Percentiles rank a stretch among this genome's conserved stretches.
Conservation (phyloP, 2,888 invertebrate species). For the Poecilobothrus nobilitatus region DNA sequence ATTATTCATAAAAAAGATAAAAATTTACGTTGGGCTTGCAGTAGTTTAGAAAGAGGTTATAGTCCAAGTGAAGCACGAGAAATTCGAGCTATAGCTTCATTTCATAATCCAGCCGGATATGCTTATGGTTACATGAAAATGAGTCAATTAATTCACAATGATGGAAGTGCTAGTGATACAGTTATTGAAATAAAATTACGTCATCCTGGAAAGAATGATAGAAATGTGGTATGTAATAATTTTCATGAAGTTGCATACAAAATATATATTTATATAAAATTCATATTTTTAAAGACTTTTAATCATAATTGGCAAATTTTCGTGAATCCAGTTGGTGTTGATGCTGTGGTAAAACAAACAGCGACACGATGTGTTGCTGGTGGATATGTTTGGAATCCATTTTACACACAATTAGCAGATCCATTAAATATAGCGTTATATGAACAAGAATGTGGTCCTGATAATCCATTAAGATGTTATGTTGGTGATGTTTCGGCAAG, state of each 20-base stretch:
- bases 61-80: constrained; percentile 80
- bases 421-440: constrained; percentile 81
- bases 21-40: constrained; percentile 71
- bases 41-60: constrained; percentile 76
- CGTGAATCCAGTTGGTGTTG: constrained; percentile 86
- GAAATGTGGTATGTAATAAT: constrained; percentile 57
- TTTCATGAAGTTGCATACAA: background rate
- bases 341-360: constrained; percentile 73
- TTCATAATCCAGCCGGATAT: constrained; percentile 74
- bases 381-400: constrained; percentile 88
- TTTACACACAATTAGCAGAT: constrained; percentile 80
- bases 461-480: constrained; percentile 82
- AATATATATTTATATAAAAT: constrained; percentile 8
- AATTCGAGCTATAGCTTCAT: constrained; percentile 78
- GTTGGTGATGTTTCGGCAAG: constrained; percentile 84
- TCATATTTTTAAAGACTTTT: constrained; percentile 50
- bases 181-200: constrained; percentile 79
- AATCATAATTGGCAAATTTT: constrained; percentile 85
- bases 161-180: constrained; percentile 81
- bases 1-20: constrained; percentile 65
- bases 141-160: constrained; percentile 79
- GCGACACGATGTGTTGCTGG: constrained; percentile 80
- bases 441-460: constrained; percentile 75
- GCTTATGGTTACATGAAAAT: constrained; percentile 79
- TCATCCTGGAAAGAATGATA: constrained; percentile 78